Evolutionary conservation across 2,113 vertebrate species (phyloP), one percentile per base, ranked within the genome.

Genomic region (Chrysochloris asiatica): DNA sequence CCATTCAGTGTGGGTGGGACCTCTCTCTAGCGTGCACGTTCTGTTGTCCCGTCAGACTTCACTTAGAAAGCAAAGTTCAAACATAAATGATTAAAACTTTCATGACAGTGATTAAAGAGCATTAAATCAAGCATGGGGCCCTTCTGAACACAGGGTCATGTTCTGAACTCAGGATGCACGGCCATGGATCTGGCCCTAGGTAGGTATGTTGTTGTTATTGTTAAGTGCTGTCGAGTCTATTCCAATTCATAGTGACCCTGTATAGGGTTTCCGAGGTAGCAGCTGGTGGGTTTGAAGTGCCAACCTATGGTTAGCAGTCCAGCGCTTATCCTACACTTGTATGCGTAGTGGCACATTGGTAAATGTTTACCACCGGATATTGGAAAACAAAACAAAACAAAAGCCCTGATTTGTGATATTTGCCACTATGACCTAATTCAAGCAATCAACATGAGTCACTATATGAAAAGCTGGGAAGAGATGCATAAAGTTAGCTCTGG

Each of bases 41-140:
- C 67, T 2, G 8, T 61, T 22, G 12, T 45, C n/a, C 28, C 30
- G 8, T 52, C 10, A 59, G 8, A 56, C 52, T 69, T 93, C 11
- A 52, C 45, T 83, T 50, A 56, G 28, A 63, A 73, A 88, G 67
- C 43, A 24, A 22, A 36, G 48, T 43, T 86, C 76, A 67, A 76
- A 72, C 33, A 41, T 43, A 33, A 81, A 59, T 89, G 47, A 82
- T 48, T 83, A 86, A 85, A 33, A 59, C 8, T 73, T 80, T 93
- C 72, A 86, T 84, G 47, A 67, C 54, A 81, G 28, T 30, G n/a
- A 50, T n/a, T 65, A 36, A 17, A 90, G 59, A 75, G 41, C n/a
- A n/a, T 83, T 65, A 86, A 89, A 78, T n/a, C 56, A 65, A 52
- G 26, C 36, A 28, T 0, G 16, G 85, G 56, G 19, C 50, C 65